These are phyloP conservation scores for Spinus olivaceus DNA, from an alignment of 2,797 vertebrate species.

Conservation along the genomic window DNA sequence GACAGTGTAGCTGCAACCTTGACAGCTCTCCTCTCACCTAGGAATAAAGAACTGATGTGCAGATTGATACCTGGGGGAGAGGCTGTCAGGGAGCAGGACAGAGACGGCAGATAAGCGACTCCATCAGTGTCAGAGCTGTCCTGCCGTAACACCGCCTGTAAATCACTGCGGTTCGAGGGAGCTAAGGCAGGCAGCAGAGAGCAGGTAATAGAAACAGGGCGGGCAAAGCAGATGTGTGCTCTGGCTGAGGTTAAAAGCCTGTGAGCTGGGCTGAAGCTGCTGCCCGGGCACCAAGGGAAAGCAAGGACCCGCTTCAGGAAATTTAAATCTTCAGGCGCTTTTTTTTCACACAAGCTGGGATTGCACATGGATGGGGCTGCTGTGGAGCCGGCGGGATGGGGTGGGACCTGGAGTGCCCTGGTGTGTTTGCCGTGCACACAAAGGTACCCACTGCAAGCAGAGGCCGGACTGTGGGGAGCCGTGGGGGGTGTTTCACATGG, in stretches of 20 bases:
- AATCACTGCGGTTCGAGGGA: constrained; percentile 57
- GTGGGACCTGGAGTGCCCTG: rapidly evolving
- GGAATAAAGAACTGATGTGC: constrained; percentile 48
- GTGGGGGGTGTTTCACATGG: rapidly evolving
- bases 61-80: constrained; percentile 66
- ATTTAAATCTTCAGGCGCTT: background rate
- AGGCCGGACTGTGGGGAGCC: background rate
- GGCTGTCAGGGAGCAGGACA: constrained; percentile 56
- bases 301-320: background rate
- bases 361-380: background rate
- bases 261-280: background rate
- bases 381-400: rapidly evolving
- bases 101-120: constrained; percentile 66
- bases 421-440: background rate
- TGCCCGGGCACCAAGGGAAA: background rate
- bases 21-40: constrained; percentile 55
- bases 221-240: background rate
- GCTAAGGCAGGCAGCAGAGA: background rate
- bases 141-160: constrained; percentile 35
- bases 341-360: background rate
- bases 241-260: background rate
- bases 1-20: constrained; percentile 59
- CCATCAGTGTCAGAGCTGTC: constrained; percentile 72
- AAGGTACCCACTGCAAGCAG: background rate
- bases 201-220: constrained; percentile 8